These are phyloP conservation scores for Chaetodon trifascialis DNA, from an alignment of 2,113 vertebrate genomes.

Conservation along the genomic window DNA sequence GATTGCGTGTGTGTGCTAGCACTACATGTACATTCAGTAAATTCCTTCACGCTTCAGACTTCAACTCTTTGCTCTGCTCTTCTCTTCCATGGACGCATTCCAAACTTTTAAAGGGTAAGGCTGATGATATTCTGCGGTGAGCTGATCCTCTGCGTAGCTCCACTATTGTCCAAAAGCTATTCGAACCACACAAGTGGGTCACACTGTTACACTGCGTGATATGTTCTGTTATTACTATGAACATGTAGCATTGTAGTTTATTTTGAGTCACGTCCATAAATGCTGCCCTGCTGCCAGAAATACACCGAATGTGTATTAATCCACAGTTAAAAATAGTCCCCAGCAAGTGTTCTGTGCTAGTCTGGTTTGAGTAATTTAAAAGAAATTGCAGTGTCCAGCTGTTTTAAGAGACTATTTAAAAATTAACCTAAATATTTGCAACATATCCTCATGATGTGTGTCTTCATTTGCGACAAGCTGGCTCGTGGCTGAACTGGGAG, in stretches of 20 bases:
- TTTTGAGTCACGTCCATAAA: neutral
- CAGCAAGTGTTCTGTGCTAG: neutral
- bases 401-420: neutral
- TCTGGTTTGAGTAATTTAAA: neutral
- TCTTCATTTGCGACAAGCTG: neutral
- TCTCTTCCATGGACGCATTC: constrained; percentile 78
- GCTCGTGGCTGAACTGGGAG: neutral
- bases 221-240: neutral
- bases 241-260: neutral
- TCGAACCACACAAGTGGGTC: neutral
- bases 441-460: neutral
- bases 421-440: neutral
- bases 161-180: neutral
- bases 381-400: neutral
- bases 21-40: constrained; percentile 23
- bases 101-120: constrained; percentile 13
- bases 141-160: neutral
- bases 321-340: neutral
- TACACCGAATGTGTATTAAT: neutral
- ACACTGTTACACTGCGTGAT: neutral
- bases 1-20: neutral
- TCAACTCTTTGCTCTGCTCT: constrained; percentile 74
- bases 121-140: neutral
- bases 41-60: constrained; percentile 71
- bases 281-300: neutral